phyloP scores from a whole-genome alignment of 2,797 vertebrate genomes.

The Aulostomus chinensis region DNA sequence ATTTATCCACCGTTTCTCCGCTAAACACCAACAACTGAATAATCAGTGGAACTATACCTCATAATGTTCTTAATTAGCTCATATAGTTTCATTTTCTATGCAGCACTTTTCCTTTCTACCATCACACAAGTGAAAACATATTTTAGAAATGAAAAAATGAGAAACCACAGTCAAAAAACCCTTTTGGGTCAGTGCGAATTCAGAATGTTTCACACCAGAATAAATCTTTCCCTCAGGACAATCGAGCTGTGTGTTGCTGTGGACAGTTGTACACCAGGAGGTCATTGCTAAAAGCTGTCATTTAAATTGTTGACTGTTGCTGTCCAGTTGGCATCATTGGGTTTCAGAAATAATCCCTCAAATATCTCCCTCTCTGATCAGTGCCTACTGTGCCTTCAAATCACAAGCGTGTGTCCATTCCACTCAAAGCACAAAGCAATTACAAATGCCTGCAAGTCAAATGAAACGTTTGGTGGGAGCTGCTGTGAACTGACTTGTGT shows the following conservation, averaged over 20 bases:
- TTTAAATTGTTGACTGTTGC: conserved; percentile 66
- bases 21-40: too few species aligned
- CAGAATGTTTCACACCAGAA: too few species aligned
- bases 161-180: too few species aligned
- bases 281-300: conserved; percentile 46
- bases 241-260: conserved; percentile 39
- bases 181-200: too few species aligned
- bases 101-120: too few species aligned
- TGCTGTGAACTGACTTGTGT: conserved; percentile 55
- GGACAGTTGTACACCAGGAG: conserved; percentile 47
- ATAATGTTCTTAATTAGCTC: too few species aligned
- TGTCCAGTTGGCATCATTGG: conserved; percentile 45
- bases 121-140: too few species aligned
- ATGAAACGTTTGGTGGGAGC: conserved; percentile 48
- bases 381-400: conserved; percentile 62
- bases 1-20: too few species aligned
- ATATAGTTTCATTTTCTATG: too few species aligned
- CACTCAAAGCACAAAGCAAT: conserved; percentile 68
- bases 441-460: conserved; percentile 65
- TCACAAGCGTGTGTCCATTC: conserved; percentile 53
- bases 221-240: conserved; percentile 3
- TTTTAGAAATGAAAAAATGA: too few species aligned
- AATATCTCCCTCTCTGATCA: conserved; percentile 56
- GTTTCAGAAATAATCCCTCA: conserved; percentile 36
- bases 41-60: too few species aligned